phyloP scores from a whole-genome alignment of 2,113 vertebrate species.

The Glaucomys volans region DNA sequence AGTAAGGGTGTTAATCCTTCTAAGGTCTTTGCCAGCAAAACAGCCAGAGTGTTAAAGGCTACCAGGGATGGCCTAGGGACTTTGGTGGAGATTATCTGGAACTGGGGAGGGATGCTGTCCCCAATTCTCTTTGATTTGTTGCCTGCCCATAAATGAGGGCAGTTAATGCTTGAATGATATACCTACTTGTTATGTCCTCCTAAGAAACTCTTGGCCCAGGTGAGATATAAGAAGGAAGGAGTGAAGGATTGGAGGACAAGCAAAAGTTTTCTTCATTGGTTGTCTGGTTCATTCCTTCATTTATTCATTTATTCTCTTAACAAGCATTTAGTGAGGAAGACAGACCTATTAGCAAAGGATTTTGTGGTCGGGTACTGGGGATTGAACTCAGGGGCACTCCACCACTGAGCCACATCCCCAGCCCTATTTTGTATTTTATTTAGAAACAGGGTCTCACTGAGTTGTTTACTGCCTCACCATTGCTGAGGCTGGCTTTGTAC shows the following conservation, averaged over 20 bases:
- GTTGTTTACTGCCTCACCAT: too few species aligned
- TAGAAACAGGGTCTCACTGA: too few species aligned
- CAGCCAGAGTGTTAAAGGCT: not conserved
- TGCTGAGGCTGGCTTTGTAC: too few species aligned
- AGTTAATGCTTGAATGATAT: not conserved
- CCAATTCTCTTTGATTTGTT: not conserved
- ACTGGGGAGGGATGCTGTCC: not conserved
- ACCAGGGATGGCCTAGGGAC: not conserved
- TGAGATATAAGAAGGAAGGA: not conserved
- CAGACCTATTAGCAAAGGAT: not conserved
- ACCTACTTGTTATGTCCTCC: not conserved
- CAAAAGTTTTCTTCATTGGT: not conserved
- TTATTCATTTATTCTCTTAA: not conserved
- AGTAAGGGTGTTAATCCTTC: not conserved
- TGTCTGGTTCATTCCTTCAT: not conserved
- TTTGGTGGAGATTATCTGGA: not conserved
- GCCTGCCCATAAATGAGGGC: not conserved
- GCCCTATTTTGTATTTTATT: too few species aligned
- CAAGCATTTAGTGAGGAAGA: constrained; percentile 21
- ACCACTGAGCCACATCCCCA: too few species aligned
- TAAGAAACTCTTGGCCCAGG: not conserved
- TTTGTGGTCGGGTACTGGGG: too few species aligned
- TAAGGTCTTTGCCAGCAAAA: not conserved
- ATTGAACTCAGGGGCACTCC: too few species aligned
- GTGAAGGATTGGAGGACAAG: not conserved